Evolutionary conservation across 2,888 invertebrate genomes (phyloP).

Genomic region (Cerceris ruficornis): DNA sequence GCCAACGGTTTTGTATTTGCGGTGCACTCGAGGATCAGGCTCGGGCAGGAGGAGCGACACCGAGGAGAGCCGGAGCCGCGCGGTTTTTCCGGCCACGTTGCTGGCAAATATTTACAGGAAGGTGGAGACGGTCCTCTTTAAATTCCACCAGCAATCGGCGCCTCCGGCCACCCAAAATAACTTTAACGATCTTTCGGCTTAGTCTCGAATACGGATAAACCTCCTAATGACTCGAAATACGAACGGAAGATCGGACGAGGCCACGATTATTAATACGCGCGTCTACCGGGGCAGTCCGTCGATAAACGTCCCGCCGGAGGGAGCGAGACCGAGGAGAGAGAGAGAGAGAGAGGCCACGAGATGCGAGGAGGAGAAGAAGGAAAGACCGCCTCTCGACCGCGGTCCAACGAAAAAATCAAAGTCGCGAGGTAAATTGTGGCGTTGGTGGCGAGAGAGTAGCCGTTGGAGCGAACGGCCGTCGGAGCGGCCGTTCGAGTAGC

Average conservation of each 20-base stretch:
- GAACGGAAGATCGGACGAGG: background rate
- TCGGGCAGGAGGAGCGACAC: slow-evolving; percentile 40
- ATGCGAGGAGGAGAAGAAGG: background rate
- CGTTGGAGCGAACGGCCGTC: background rate
- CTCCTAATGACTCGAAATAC: slow-evolving; percentile 33
- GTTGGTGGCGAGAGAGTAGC: background rate
- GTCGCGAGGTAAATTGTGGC: slow-evolving; percentile 7
- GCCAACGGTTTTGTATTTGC: slow-evolving; percentile 56
- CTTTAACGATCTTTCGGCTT: slow-evolving; percentile 41
- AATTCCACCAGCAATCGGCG: slow-evolving; percentile 58
- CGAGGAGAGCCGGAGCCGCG: slow-evolving; percentile 49
- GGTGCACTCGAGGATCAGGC: slow-evolving; percentile 64
- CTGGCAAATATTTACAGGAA: slow-evolving; percentile 70
- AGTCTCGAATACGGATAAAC: slow-evolving; percentile 40
- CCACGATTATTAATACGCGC: too few species aligned
- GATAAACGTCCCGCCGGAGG: background rate
- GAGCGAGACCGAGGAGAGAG: background rate
- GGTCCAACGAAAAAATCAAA: slow-evolving; percentile 16
- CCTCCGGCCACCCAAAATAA: slow-evolving; percentile 46
- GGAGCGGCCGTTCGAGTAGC: slow-evolving; percentile 18
- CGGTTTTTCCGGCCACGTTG: slow-evolving; percentile 67
- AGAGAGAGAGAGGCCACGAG: background rate
- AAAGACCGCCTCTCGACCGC: background rate
- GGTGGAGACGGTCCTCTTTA: slow-evolving; percentile 58
- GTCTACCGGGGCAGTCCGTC: too few species aligned